Conservation (phyloP, 2,113 vertebrate species). For the Rhizomys pruinosus region DNA sequence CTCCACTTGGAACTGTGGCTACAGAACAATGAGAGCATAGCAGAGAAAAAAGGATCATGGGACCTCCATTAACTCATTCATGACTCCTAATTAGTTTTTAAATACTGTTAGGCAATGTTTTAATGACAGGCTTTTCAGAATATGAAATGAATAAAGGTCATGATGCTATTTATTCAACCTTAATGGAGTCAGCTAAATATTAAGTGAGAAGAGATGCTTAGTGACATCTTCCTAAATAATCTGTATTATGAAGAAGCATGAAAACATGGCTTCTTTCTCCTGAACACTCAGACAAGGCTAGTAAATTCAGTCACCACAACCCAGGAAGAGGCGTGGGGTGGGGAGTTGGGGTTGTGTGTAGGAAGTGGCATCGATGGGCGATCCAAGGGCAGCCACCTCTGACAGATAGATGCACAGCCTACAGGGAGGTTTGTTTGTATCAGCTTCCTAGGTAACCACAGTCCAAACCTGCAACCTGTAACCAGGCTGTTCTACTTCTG, state of each 20-base stretch:
- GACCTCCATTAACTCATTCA: slow-evolving; percentile 31
- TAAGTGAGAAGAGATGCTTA: not conserved
- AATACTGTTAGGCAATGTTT: slow-evolving; percentile 22
- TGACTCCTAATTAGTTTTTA: slow-evolving; percentile 55
- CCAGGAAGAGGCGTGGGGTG: not conserved
- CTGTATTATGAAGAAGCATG: not conserved
- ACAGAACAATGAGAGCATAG: slow-evolving; percentile 4
- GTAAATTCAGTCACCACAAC: not conserved
- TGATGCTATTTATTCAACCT: not conserved
- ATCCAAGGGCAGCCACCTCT: not conserved
- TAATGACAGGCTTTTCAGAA: slow-evolving; percentile 50
- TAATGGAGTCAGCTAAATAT: not conserved
- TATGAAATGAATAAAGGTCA: slow-evolving; percentile 50
- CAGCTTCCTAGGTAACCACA: not conserved
- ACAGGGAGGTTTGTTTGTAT: not conserved
- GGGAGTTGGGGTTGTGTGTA: not conserved
- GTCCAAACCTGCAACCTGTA: not conserved
- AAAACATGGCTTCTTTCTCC: not conserved
- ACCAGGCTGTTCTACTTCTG: not conserved
- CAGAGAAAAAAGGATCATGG: not conserved
- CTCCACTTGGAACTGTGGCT: slow-evolving; percentile 36
- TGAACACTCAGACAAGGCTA: not conserved
- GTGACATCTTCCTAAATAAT: not conserved
- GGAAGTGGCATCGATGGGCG: not conserved
- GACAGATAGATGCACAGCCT: not conserved